phyloP scores from a whole-genome alignment of 2,888 invertebrate species.

The Seira musarum region DNA sequence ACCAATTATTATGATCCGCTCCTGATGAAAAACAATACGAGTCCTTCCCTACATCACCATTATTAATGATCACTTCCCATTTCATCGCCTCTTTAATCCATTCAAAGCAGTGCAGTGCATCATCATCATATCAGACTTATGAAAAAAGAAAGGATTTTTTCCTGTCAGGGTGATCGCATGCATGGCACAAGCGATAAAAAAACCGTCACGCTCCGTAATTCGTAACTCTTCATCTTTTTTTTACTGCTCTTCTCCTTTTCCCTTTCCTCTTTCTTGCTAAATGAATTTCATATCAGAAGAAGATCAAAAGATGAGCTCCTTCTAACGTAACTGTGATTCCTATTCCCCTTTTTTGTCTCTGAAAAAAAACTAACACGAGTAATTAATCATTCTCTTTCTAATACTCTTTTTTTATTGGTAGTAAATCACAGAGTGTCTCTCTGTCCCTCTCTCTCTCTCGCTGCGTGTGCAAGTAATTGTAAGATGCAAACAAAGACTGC shows the following conservation, averaged over 20 bases:
- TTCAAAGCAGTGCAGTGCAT: too few relatives aligned
- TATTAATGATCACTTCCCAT: constrained; percentile 22
- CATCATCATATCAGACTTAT: not conserved
- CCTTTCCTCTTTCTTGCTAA: not conserved
- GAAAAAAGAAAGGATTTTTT: not conserved
- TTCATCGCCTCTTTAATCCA: not conserved
- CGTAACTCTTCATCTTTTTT: not conserved
- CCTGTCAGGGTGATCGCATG: not conserved
- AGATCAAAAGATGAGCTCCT: constrained; percentile 1
- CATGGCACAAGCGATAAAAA: constrained; percentile 6
- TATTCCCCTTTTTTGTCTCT: constrained; percentile 31
- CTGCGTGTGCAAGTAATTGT: too few relatives aligned
- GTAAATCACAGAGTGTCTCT: not conserved
- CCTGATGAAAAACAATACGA: constrained; percentile 13
- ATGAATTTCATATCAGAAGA: not conserved
- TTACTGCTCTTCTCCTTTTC: not conserved
- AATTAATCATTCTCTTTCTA: constrained; percentile 32
- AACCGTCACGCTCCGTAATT: constrained; percentile 24
- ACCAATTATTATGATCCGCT: constrained; percentile 14
- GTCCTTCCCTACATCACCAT: not conserved
- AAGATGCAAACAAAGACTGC: not conserved
- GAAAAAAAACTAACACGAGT: constrained; percentile 23
- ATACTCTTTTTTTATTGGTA: not conserved
- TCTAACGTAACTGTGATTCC: constrained; percentile 4
- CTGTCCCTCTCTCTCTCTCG: not conserved